A percentile compares a stretch with the other conserved stretches of the same genome.
These are phyloP conservation scores for Leptoteleia sp. DNA, from an alignment of 1,140 invertebrate genomes.

Conservation along the genomic window DNA sequence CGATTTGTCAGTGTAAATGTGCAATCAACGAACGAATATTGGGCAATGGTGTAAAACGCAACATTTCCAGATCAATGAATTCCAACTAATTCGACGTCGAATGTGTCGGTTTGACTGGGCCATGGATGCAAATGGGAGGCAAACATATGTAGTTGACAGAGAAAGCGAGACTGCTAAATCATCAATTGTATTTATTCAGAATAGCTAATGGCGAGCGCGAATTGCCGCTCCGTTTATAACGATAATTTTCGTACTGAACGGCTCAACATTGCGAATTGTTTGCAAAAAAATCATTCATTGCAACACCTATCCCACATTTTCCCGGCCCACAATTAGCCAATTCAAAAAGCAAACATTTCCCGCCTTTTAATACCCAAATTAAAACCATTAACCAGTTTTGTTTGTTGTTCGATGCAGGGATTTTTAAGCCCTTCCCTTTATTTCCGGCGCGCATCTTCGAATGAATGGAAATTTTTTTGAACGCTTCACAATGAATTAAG, in stretches of 20 bases:
- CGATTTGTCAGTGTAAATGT: constrained; percentile 64
- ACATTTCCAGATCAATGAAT: constrained; percentile 70
- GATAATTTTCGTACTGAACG: constrained; percentile 46
- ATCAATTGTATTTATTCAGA: constrained; percentile 68
- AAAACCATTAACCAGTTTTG: too few species aligned
- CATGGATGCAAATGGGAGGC: constrained; percentile 53
- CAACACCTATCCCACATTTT: not conserved
- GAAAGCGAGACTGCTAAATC: constrained; percentile 62
- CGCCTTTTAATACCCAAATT: too few species aligned
- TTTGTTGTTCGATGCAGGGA: too few species aligned
- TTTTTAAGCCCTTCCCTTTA: too few species aligned
- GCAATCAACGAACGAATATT: constrained; percentile 67
- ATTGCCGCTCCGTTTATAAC: constrained; percentile 40
- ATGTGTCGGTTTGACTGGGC: constrained; percentile 57
- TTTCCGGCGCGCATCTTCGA: too few species aligned
- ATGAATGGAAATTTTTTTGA: too few species aligned
- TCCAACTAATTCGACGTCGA: constrained; percentile 66
- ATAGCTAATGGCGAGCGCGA: constrained; percentile 54
- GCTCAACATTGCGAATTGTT: constrained; percentile 29
- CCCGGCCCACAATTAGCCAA: not conserved
- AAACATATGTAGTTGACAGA: constrained; percentile 65
- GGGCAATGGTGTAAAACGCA: constrained; percentile 65
- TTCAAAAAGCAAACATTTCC: not conserved
- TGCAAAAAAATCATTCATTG: constrained; percentile 47
- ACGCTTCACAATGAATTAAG: too few species aligned